These are phyloP conservation scores for Andrena bucephala DNA, from an alignment of 2,888 invertebrate genomes.

Conservation along the genomic window DNA sequence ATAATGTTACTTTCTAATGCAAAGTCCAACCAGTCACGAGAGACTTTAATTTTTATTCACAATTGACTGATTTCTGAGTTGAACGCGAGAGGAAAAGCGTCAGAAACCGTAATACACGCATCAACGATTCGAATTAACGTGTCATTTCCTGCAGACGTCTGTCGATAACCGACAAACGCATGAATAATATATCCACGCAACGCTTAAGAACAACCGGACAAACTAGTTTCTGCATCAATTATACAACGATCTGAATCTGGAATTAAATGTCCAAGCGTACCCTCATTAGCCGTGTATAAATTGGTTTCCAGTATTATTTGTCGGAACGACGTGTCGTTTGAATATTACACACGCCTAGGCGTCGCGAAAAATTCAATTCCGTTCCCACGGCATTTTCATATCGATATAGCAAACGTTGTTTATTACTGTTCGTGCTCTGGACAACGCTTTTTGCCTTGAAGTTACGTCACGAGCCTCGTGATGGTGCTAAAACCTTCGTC, in stretches of 20 bases:
- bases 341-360: background rate
- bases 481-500: background rate
- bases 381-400: slow-evolving; percentile 12
- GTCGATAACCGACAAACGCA: slow-evolving; percentile 8
- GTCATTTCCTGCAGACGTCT: background rate
- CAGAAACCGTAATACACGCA: background rate
- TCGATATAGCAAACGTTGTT: background rate
- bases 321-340: slow-evolving; percentile 11
- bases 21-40: background rate
- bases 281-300: slow-evolving; percentile 10
- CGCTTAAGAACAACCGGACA: slow-evolving; percentile 10
- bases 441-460: background rate
- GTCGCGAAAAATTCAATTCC: slow-evolving; percentile 13
- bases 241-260: background rate
- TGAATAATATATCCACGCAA: slow-evolving; percentile 5
- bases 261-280: slow-evolving; percentile 1
- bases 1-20: no score
- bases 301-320: slow-evolving; percentile 20
- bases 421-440: background rate
- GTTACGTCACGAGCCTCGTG: background rate
- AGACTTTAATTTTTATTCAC: background rate
- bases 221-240: slow-evolving; percentile 25
- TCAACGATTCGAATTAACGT: background rate
- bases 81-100: slow-evolving; percentile 13
- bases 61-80: background rate